Evolutionary conservation across 2,113 vertebrate species (phyloP).

Genomic region (Vidua chalybeata): DNA sequence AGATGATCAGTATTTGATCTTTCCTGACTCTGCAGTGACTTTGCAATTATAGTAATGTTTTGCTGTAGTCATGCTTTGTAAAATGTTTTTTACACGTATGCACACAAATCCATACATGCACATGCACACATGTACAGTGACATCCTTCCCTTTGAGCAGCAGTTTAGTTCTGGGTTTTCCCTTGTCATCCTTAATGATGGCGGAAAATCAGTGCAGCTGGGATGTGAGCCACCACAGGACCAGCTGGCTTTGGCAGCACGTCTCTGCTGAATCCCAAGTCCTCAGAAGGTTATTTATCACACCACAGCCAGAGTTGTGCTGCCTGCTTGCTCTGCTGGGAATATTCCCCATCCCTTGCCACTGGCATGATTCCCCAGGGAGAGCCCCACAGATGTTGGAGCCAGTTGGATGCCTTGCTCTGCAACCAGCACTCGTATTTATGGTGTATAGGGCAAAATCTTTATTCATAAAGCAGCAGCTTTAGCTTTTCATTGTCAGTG

Average conservation of each 20-base stretch:
- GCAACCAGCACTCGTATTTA: neutral
- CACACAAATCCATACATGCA: neutral
- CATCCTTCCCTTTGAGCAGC: neutral
- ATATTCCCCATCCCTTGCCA: neutral
- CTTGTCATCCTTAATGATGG: neutral
- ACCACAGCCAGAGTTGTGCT: rapidly evolving
- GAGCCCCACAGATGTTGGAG: neutral
- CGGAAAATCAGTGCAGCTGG: neutral
- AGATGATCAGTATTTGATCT: neutral
- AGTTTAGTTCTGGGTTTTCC: neutral
- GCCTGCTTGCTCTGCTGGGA: neutral
- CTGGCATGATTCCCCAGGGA: neutral
- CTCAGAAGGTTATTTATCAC: neutral
- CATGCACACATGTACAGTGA: rapidly evolving
- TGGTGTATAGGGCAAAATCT: constrained; percentile 19
- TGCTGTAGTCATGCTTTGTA: neutral
- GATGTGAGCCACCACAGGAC: neutral
- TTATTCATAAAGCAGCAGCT: neutral
- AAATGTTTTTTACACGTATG: neutral
- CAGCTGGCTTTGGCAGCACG: rapidly evolving
- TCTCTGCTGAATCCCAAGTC: neutral
- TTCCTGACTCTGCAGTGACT: neutral
- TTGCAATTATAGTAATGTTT: neutral
- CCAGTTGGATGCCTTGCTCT: neutral
- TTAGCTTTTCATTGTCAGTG: neutral